Evolutionary conservation across 1,140 invertebrate genomes (phyloP), one percentile per base, ranked within the genome.

Genomic region (Hyles vespertilio): DNA sequence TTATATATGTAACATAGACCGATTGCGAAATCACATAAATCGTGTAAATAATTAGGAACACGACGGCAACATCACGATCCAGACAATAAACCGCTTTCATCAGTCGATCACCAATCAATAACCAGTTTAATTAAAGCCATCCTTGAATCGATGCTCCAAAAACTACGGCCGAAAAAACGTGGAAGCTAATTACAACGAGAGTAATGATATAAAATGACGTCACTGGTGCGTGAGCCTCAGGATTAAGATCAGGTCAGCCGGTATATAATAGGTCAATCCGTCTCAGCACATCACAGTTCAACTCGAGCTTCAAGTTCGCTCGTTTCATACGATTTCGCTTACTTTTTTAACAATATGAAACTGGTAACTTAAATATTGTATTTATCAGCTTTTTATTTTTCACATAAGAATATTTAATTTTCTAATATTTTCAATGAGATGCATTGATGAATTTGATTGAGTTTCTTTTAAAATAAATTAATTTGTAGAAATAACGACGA

Each of bases 191-290:
- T 76, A 71, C 65, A 59, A 8, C 63, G 67, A 65, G 63, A 52
- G 61, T 62, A 61, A 50, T 52, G 5, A 8, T 40, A 40, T 8
- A 71, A 56, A 56, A 65, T 85, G 67, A 87, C 84, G 84, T 87
- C 80, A 85, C 48, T 46, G 44, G 66, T 65, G 74, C 72, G 74
- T 73, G 71, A 73, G 70, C 72, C 74, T 74, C 69, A 77, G 81
- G 84, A 87, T 84, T 79, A 78, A 63, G 67, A 74, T 72, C 64
- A 70, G 67, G 62, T 69, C 65, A 72, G 51, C 59, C 67, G 63
- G 77, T 87, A 87, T 87, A 87, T 84, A 87, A 78, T 78, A 65
- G 77, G 74, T 79, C 67, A 76, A 55, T 58, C 57, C 46, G 64
- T 50, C 22, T 68, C 49, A n/a, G 8, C 66, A 57, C 63, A 71